Conservation (phyloP, 2,113 vertebrate species). For the Stegostoma tigrinum region DNA sequence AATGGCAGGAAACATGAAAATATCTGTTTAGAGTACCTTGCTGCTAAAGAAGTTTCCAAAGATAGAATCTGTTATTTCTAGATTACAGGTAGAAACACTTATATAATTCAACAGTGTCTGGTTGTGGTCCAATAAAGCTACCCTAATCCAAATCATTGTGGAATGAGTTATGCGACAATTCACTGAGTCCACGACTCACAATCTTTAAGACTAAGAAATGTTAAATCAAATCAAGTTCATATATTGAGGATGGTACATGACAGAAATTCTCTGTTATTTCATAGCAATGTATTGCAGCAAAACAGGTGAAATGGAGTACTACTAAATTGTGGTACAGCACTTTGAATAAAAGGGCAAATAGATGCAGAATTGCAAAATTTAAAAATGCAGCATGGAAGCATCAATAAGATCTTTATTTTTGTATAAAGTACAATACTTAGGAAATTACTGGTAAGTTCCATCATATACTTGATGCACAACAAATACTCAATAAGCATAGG, state of each 20-base stretch:
- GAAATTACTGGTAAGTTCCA: background rate
- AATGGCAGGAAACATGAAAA: conserved; percentile 38
- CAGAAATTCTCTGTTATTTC: background rate
- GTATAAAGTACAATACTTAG: background rate
- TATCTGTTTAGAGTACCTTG: conserved; percentile 48
- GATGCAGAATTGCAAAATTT: background rate
- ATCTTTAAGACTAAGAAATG: background rate
- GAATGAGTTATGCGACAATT: background rate
- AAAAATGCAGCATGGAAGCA: background rate
- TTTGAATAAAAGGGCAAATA: background rate
- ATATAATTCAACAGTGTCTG: conserved; percentile 50
- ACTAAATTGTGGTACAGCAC: background rate
- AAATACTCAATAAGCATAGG: background rate
- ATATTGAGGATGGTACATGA: background rate
- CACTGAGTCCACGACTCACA: background rate
- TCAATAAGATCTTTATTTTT: background rate
- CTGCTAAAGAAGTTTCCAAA: conserved; percentile 62
- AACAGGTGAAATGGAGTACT: background rate
- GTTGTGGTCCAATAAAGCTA: conserved; percentile 50
- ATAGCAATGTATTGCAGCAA: background rate
- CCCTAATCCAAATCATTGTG: background rate
- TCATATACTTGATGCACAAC: background rate
- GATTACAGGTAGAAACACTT: conserved; percentile 66
- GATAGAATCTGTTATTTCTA: conserved; percentile 60
- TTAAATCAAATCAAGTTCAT: background rate